Evolutionary conservation across 2,888 invertebrate species (phyloP), one percentile per base, ranked within the genome.

Genomic region (Microctonus brassicae): DNA sequence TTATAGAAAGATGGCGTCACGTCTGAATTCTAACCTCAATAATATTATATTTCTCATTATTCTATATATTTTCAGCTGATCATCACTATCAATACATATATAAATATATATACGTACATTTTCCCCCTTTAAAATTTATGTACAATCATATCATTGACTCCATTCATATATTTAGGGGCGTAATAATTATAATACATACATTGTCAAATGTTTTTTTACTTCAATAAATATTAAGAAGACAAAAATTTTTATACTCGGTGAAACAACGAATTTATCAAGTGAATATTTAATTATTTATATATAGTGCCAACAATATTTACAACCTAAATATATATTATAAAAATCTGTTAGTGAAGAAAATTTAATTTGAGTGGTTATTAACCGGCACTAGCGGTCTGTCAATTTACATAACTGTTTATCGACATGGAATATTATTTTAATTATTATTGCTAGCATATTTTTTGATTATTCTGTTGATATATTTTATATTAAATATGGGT

Each of bases 151-250:
- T 13, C 33, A 24, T 33, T n/a, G n/a, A n/a, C 26, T 1, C 55
- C 11, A 62, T 71, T 75, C 68, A n/a, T n/a, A 70, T 75, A 62
- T 70, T 57, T 69, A 75, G 73, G 77, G 77, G 78, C 77, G 78
- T 77, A 76, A 76, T 78, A 72, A 52, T 72, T 47, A 68, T 63
- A 70, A 73, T 67, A 67, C 34, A 53, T 9, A 60, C n/a, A 13
- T 17, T 63, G 42, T 39, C n/a, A 55, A 55, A 36, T 57, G 20
- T 20, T 53, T 63, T 7, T 33, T 13, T 20, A 57, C n/a, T n/a
- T n/a, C n/a, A n/a, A n/a, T n/a, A n/a, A n/a, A n/a, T n/a, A n/a
- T n/a, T n/a, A n/a, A n/a, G n/a, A n/a, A n/a, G n/a, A n/a, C n/a
- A n/a, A n/a, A n/a, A n/a, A n/a, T n/a, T n/a, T 39, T 63, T 29